Base-by-base conservation (phyloP, 2,888 invertebrate species). In the Patella depressa region DNA sequence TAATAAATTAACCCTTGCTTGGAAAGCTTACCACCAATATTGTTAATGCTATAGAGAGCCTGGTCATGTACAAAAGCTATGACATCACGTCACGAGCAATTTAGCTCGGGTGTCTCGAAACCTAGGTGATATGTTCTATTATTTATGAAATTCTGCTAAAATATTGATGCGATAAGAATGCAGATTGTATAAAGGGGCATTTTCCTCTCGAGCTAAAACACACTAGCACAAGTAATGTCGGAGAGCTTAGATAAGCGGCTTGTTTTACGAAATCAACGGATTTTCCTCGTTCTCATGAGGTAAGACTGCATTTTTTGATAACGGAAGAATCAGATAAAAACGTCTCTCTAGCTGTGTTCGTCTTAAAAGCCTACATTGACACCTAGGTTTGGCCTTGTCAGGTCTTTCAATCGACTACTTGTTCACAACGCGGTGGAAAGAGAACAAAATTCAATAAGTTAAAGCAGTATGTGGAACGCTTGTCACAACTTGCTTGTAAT, bases 121-220 rank as follows among this genome's bases (percentile, higher is more conserved):
- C 73, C 80, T 79, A 80, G 83, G 81, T 82, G 79, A 80, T 74
- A 79, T 74, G 80, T 78, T 83, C 81, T 83, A 83, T 83, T 83
- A 83, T 83, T 83, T 83, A 83, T 83, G 83, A 81, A 83, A 80
- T 82, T 83, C 83, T 76, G 75, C 81, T 83, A 75, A 83, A 83
- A 83, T 82, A 83, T 83, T 83, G 79, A 83, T 83, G 83, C 75
- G 80, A 78, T 80, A 83, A 83, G 83, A 81, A 80, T 78, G 75
- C 74, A 76, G 78, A 74, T 79, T 73, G 77, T 83, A 83, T 83
- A 83, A 83, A 83, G 82, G 78, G 78, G 69, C 59, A 73, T 65
- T 57, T 54, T 53, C 69, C 54, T 34, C 19, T 53, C 78, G 71
- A 65, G n/a, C 19, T 11, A 65, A 65, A 65, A 65, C 65, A 65